A percentile compares a stretch with the other conserved stretches of the same genome.
Evolutionary conservation across 2,113 vertebrate genomes (phyloP).

Genomic region (Elachura formosa): DNA sequence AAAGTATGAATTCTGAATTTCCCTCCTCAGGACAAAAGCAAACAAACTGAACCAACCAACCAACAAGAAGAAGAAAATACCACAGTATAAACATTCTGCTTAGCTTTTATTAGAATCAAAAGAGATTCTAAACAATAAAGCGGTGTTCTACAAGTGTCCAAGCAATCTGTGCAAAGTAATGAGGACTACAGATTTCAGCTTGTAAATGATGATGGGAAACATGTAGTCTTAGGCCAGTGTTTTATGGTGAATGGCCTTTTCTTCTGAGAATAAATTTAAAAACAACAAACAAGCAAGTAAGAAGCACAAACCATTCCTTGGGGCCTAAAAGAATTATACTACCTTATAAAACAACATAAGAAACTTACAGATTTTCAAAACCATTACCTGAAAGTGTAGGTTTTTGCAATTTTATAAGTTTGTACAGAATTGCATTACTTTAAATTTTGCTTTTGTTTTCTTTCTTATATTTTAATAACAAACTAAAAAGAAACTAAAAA

Average conservation of each 20-base stretch:
- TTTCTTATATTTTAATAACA: background rate
- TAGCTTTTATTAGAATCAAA: background rate
- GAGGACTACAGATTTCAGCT: background rate
- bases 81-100: background rate
- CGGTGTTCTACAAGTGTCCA: background rate
- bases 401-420: background rate
- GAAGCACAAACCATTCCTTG: conserved; percentile 42
- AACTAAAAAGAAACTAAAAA: background rate
- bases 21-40: background rate
- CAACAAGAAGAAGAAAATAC: background rate
- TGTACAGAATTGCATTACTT: background rate
- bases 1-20: background rate
- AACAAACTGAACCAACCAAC: background rate
- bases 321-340: conserved; percentile 46
- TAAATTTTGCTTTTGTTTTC: background rate
- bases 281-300: background rate
- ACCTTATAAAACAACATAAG: conserved; percentile 45
- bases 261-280: conserved; percentile 62
- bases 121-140: background rate
- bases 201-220: background rate
- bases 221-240: conserved; percentile 25
- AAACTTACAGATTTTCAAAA: conserved; percentile 3
- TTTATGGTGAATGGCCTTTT: conserved; percentile 67
- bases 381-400: background rate
- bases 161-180: background rate